Evolutionary conservation across 1,140 invertebrate genomes (phyloP).

Genomic region (Euura saliciscinereae): DNA sequence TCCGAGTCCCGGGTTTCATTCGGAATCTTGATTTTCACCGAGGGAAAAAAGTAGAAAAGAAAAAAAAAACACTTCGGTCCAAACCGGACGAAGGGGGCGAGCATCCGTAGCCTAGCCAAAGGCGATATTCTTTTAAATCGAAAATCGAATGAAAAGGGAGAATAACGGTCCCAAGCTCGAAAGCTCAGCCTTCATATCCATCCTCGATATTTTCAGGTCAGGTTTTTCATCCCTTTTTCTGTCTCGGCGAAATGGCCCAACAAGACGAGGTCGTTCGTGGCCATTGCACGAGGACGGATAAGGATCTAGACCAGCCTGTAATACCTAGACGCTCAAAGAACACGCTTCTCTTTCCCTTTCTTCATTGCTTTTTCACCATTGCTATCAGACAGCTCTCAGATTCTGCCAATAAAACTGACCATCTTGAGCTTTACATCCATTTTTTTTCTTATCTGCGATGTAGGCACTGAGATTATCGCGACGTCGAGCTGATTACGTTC

Average conservation of each 20-base stretch:
- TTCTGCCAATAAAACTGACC: too few species aligned
- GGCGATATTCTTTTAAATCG: conserved; percentile 4
- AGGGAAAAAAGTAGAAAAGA: neutral
- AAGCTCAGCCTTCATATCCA: neutral
- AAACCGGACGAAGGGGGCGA: neutral
- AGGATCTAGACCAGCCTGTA: neutral
- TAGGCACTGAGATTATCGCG: too few species aligned
- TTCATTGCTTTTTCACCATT: neutral
- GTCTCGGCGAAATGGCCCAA: neutral
- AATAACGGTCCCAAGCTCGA: neutral
- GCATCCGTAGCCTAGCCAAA: neutral
- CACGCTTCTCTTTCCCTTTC: neutral
- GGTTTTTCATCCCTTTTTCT: neutral
- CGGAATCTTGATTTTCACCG: too few species aligned
- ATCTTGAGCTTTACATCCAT: too few species aligned
- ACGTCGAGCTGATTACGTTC: too few species aligned
- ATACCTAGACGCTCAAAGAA: neutral
- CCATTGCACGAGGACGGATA: neutral
- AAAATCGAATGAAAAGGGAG: neutral
- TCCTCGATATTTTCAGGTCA: neutral
- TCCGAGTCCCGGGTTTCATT: too few species aligned
- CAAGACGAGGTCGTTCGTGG: neutral
- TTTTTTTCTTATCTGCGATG: too few species aligned
- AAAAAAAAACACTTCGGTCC: neutral
- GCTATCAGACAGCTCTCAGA: too few species aligned